Percentiles rank a stretch among this genome's conserved stretches.
These are phyloP conservation scores for Bostrychus sinensis DNA, from an alignment of 2,113 vertebrate genomes.

Conservation along the genomic window DNA sequence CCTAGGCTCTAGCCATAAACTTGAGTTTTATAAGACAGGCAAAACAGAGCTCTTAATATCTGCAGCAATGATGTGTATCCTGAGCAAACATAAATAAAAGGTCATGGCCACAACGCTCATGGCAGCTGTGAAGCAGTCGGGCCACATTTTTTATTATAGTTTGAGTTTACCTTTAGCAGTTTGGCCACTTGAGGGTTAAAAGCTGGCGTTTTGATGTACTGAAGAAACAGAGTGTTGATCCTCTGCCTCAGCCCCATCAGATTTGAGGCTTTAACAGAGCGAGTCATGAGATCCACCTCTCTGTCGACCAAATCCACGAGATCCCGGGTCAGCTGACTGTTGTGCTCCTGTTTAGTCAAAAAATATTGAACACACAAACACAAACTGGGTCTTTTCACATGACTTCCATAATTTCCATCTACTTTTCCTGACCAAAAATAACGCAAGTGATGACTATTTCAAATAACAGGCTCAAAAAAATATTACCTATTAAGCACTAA, in stretches of 20 bases:
- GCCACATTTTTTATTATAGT: no score
- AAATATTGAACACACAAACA: neutral
- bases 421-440: no score
- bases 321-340: constrained; percentile 87
- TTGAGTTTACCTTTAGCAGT: constrained; percentile 86
- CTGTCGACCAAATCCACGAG: constrained; percentile 89
- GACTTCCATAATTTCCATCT: no score
- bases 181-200: constrained; percentile 88
- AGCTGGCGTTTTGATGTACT: constrained; percentile 89
- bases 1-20: no score
- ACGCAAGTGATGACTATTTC: no score
- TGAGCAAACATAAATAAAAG: neutral
- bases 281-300: constrained; percentile 87
- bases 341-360: constrained; percentile 80
- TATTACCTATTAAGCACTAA: no score
- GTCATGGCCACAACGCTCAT: neutral
- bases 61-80: neutral
- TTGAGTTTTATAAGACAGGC: no score
- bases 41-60: neutral
- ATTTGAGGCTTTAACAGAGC: constrained; percentile 80
- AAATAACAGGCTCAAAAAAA: no score
- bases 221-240: constrained; percentile 91
- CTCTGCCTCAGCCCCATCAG: constrained; percentile 91
- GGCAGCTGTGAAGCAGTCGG: no score
- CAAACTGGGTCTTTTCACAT: no score